These are phyloP conservation scores for Penaeus indicus DNA, from an alignment of 1,140 invertebrate species.

Conservation along the genomic window DNA sequence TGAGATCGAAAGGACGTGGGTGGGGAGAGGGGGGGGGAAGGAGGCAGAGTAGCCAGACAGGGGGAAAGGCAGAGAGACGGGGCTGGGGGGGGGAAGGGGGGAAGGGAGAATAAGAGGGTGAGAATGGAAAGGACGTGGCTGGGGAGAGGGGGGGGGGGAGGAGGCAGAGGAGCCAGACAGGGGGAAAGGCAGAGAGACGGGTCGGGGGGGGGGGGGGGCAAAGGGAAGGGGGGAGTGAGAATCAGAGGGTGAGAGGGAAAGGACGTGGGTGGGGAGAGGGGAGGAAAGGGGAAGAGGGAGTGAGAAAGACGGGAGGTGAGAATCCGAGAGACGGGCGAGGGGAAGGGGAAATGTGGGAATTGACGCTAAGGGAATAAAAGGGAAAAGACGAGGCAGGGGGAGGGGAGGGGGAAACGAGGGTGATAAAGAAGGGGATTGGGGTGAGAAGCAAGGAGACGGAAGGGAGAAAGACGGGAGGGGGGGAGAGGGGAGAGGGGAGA, in stretches of 20 bases:
- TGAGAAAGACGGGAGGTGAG: not conserved
- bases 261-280: not conserved
- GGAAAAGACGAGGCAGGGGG: not conserved
- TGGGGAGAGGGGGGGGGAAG: too few relatives aligned
- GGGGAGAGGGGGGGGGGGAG: conserved; percentile 34
- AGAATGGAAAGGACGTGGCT: not conserved
- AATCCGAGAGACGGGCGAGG: too few relatives aligned
- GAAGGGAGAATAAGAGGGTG: conserved; percentile 16
- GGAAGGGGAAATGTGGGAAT: not conserved
- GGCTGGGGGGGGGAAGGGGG: not conserved
- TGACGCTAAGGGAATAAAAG: not conserved
- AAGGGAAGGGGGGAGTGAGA: too few relatives aligned
- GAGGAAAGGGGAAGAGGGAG: not conserved
- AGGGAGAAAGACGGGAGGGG: not conserved
- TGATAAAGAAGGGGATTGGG: not conserved
- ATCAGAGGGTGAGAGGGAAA: too few relatives aligned
- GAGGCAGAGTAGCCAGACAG: not conserved
- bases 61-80: not conserved
- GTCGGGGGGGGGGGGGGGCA: too few relatives aligned
- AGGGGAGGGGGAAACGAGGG: not conserved
- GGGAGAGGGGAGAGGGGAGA: not conserved
- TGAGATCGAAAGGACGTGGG: not conserved
- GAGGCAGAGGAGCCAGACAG: not conserved
- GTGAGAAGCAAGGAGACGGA: not conserved
- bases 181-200: too few relatives aligned